Base-by-base conservation (phyloP, 2,888 invertebrate genomes). In the Oeneis ivallda region DNA sequence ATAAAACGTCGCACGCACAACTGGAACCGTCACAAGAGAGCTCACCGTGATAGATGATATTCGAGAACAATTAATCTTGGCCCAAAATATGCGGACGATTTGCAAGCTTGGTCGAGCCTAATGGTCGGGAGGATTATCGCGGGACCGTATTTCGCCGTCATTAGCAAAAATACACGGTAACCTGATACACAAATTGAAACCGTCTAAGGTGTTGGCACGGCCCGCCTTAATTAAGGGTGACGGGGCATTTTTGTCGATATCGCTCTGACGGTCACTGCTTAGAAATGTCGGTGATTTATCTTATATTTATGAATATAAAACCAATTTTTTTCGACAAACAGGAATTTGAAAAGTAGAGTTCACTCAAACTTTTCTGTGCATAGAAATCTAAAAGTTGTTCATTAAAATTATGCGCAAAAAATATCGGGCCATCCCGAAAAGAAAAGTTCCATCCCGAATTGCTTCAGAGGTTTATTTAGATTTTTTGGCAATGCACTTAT, bases 31-130 rank as follows among this genome's bases (percentile, higher is more conserved):
- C 89, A 87, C 82, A 82, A 83, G 85, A 86, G 87, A 89, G 85
- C 88, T 86, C 87, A 84, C 86, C 84, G 89, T 91, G 90, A 92
- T 91, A 91, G 90, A 92, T 92, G 91, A 91, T 90, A 90, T 91
- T 92, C 88, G 82, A 86, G 91, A 89, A 91, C 89, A 92, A 91
- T 92, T 92, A 91, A 92, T 92, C 91, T 92, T 91, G 83, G 86
- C 81, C 89, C 89, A 87, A 92, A 91, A 91, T 91, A 91, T 92
- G 91, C 90, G 89, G 89, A 91, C 90, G 90, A 92, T 92, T 92
- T 91, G 89, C 89, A 85, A 90, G 87, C 85, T 89, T 89, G 89
- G 89, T 87, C 87, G 86, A 84, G 87, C 87, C 89, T 91, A 92
- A 91, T 90, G 91, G 88, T 85, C 78, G 87, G 84, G 85, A 81